Evolutionary conservation across 37 sponge, comb jelly and placozoan genomes (phyloP).

Genomic region (Trichoplax adhaerens): DNA sequence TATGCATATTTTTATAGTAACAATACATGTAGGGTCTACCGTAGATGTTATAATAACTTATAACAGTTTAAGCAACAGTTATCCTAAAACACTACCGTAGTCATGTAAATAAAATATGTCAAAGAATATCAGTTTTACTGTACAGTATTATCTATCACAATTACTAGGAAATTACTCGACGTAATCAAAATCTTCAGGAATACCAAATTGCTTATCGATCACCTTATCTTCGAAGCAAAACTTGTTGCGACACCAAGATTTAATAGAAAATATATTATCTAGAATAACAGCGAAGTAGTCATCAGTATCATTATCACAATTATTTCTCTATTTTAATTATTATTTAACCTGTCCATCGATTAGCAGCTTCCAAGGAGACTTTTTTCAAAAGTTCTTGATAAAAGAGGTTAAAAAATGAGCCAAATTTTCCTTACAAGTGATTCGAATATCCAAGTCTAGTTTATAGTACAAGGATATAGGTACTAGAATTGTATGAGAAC

Average conservation of each 20-base stretch:
- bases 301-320: neutral
- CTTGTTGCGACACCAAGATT: slow-evolving; percentile 84
- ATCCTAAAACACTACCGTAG: too few relatives aligned
- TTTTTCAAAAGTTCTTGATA: neutral
- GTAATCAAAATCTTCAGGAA: slow-evolving; percentile 94
- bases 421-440: too few relatives aligned
- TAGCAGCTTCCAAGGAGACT: slow-evolving; percentile 53
- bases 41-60: too few relatives aligned
- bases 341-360: slow-evolving; percentile 83
- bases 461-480: too few relatives aligned
- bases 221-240: slow-evolving; percentile 51
- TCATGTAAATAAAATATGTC: too few relatives aligned
- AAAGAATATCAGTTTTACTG: too few relatives aligned
- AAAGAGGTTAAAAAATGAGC: too few relatives aligned
- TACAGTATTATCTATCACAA: too few relatives aligned
- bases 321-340: neutral
- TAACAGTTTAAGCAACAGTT: too few relatives aligned
- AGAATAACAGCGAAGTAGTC: neutral
- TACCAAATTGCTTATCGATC: slow-evolving; percentile 77
- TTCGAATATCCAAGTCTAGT: too few relatives aligned
- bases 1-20: too few relatives aligned
- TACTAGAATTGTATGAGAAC: neutral
- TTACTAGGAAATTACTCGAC: slow-evolving; percentile 13
- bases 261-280: slow-evolving; percentile 87
- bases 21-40: too few relatives aligned